Conservation (phyloP, 2,888 invertebrate genomes). For the Chamaedrilus cognettii region DNA sequence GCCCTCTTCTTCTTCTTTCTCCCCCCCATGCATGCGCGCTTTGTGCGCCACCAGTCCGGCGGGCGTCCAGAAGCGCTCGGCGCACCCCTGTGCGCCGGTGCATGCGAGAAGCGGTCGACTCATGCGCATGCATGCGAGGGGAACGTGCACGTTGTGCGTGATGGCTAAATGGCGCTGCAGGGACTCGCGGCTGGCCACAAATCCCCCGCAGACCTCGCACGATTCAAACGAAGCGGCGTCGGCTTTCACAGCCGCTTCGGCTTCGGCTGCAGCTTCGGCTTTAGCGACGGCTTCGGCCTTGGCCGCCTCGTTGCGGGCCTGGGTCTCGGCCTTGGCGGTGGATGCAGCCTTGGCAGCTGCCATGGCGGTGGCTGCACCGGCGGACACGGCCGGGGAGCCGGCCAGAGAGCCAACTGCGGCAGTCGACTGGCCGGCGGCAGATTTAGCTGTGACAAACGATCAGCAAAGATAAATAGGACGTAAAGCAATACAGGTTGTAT, state of each 20-base stretch:
- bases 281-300: not conserved
- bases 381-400: not conserved
- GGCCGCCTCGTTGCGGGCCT: not conserved
- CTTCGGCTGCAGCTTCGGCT: not conserved
- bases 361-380: not conserved
- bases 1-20: not conserved
- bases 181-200: not conserved
- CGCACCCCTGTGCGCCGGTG: not conserved
- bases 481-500: too few relatives aligned
- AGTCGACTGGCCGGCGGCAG: too few relatives aligned
- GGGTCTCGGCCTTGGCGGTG: not conserved
- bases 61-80: conserved; percentile 18
- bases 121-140: not conserved
- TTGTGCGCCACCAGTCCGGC: not conserved
- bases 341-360: not conserved
- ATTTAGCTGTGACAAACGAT: too few relatives aligned
- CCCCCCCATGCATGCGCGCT: not conserved
- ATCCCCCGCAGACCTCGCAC: conserved; percentile 20
- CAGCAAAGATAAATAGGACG: too few relatives aligned
- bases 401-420: not conserved
- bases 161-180: not conserved
- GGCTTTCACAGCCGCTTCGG: not conserved
- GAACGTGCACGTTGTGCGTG: not conserved
- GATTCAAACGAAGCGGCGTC: not conserved
- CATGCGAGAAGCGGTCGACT: not conserved